A percentile compares a stretch with the other conserved stretches of the same genome.
phyloP scores from a whole-genome alignment of 1,140 invertebrate species.

The Nasonia vitripennis region DNA sequence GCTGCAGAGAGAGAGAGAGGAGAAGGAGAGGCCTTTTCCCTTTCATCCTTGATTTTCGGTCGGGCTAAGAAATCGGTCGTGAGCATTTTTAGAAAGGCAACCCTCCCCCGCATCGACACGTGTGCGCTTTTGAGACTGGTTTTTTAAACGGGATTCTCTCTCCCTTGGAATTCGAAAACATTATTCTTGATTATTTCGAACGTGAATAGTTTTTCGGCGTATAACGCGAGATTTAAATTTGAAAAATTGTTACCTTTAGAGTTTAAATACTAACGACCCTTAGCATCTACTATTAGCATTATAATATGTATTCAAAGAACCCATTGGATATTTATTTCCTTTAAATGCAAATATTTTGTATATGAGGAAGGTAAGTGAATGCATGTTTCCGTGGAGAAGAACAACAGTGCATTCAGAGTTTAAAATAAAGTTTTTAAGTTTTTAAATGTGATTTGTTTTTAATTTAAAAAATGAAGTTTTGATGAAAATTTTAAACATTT shows the following conservation, averaged over 20 bases:
- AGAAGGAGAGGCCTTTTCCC: too few species aligned
- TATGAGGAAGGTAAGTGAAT: slow-evolving; percentile 27
- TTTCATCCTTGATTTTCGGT: too few species aligned
- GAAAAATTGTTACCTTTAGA: not conserved
- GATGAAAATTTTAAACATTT: not conserved
- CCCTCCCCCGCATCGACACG: too few species aligned
- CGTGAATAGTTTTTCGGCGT: too few species aligned
- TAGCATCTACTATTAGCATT: not conserved
- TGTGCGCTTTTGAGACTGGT: too few species aligned
- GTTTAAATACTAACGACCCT: not conserved
- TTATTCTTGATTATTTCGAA: too few species aligned
- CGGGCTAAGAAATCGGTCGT: too few species aligned
- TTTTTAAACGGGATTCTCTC: too few species aligned
- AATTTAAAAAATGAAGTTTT: not conserved
- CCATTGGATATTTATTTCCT: not conserved
- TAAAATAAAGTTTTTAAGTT: not conserved
- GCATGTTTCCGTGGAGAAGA: slow-evolving; percentile 9
- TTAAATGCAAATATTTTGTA: not conserved
- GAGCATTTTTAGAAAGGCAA: too few species aligned
- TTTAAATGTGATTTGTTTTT: slow-evolving; percentile 11
- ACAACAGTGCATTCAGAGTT: not conserved
- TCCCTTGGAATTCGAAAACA: too few species aligned
- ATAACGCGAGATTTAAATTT: too few species aligned
- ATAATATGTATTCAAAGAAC: not conserved
- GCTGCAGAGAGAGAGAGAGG: too few species aligned